phyloP scores from a whole-genome alignment of 1,140 invertebrate genomes.

The Latrodectus geometricus region DNA sequence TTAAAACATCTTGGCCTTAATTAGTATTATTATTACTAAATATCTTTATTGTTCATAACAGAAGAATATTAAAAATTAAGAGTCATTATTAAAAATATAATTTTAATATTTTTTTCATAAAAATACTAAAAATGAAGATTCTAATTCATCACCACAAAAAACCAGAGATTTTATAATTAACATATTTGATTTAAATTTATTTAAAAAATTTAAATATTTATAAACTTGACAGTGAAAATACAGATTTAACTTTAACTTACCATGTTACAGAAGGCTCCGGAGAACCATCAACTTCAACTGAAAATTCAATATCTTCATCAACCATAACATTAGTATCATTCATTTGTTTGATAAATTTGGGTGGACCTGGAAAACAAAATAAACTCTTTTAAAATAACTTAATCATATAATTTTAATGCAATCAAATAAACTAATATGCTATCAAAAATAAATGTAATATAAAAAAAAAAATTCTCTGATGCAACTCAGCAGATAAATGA shows the following conservation, averaged over 20 bases:
- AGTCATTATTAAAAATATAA: too few relatives aligned
- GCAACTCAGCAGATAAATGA: too few relatives aligned
- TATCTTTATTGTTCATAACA: too few relatives aligned
- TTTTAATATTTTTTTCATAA: too few relatives aligned
- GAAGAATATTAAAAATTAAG: too few relatives aligned
- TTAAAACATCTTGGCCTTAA: too few relatives aligned
- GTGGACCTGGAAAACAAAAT: slow-evolving; percentile 75
- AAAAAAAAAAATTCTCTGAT: too few relatives aligned
- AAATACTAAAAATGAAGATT: too few relatives aligned
- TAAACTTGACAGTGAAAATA: neutral
- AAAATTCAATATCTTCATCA: slow-evolving; percentile 78
- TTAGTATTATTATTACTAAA: too few relatives aligned
- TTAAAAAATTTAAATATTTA: neutral
- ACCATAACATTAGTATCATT: slow-evolving; percentile 79
- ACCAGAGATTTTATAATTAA: neutral
- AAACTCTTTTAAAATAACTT: slow-evolving; percentile 67
- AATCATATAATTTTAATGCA: neutral
- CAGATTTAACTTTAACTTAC: slow-evolving; percentile 69
- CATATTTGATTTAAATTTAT: neutral
- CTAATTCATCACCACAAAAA: too few relatives aligned
- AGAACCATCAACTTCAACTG: slow-evolving; percentile 82
- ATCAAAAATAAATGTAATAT: too few relatives aligned
- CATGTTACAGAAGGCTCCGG: slow-evolving; percentile 84
- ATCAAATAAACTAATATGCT: too few relatives aligned
- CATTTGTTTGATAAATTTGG: slow-evolving; percentile 84